These are phyloP conservation scores for Dicerorhinus sumatrensis DNA, from an alignment of 2,113 vertebrate species.

Conservation along the genomic window DNA sequence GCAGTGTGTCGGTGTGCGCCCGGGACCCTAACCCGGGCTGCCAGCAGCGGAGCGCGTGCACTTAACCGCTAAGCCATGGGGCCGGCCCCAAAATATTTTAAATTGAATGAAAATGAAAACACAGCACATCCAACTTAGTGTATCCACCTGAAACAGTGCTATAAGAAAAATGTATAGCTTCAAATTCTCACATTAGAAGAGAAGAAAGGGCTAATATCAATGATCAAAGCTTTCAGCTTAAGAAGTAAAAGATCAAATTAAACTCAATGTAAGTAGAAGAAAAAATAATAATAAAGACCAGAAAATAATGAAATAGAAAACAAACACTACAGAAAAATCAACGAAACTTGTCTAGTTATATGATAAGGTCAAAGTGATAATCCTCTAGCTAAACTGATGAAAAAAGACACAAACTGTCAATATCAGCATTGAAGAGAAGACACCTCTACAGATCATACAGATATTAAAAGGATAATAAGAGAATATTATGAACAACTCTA, in stretches of 20 bases:
- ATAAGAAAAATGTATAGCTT: background rate
- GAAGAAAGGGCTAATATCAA: background rate
- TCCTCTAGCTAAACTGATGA: background rate
- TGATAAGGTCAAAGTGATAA: background rate
- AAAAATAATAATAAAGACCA: background rate
- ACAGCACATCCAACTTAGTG: background rate
- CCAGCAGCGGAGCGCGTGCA: too few species aligned
- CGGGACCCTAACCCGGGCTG: too few species aligned
- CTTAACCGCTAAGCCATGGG: too few species aligned
- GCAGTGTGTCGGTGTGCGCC: too few species aligned
- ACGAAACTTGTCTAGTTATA: background rate
- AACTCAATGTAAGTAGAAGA: background rate
- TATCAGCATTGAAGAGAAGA: background rate
- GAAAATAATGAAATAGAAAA: background rate
- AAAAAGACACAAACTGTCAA: background rate
- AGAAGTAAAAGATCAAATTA: background rate
- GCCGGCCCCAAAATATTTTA: too few species aligned
- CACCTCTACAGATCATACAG: background rate
- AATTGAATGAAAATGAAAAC: background rate
- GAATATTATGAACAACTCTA: background rate
- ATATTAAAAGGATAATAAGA: background rate
- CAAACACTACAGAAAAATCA: background rate
- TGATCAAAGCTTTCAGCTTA: background rate
- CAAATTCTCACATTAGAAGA: background rate
- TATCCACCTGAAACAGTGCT: background rate